Evolutionary conservation across 2,797 vertebrate genomes (phyloP).

Genomic region (Anisognathus igniventris): DNA sequence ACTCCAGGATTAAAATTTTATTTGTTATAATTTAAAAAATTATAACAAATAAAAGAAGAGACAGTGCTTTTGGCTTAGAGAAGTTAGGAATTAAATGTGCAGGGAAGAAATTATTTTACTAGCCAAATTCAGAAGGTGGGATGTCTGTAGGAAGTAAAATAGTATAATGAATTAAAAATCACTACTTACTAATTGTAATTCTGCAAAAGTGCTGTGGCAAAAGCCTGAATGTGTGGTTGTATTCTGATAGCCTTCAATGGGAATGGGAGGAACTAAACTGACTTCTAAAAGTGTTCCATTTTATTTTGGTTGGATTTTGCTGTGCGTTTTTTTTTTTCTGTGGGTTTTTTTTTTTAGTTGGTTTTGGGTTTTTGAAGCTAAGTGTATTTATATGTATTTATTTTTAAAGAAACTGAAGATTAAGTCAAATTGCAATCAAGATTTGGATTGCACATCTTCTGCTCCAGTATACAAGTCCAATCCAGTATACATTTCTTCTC

Average conservation of each 20-base stretch:
- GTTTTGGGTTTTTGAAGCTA: not conserved
- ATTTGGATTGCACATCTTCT: not conserved
- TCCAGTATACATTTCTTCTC: not conserved
- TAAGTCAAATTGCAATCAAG: not conserved
- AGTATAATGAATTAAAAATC: not conserved
- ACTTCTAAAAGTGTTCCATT: not conserved
- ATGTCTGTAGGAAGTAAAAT: not conserved
- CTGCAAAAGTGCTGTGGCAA: not conserved
- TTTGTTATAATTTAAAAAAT: not conserved
- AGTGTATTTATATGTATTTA: not conserved
- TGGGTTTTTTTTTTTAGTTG: not conserved
- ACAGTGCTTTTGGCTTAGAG: not conserved
- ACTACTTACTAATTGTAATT: not conserved
- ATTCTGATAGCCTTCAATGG: not conserved
- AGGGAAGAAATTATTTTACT: not conserved
- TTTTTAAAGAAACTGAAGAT: not conserved
- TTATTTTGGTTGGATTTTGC: not conserved
- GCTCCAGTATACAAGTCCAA: not conserved
- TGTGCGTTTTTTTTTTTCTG: fast-evolving
- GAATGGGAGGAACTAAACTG: not conserved
- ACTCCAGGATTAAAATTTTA: not conserved
- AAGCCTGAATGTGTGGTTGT: not conserved
- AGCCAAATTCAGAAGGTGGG: not conserved
- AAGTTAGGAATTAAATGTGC: not conserved
- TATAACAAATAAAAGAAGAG: not conserved